Conservation (phyloP, 23 tunicate species). For the Halocynthia aurantium region DNA sequence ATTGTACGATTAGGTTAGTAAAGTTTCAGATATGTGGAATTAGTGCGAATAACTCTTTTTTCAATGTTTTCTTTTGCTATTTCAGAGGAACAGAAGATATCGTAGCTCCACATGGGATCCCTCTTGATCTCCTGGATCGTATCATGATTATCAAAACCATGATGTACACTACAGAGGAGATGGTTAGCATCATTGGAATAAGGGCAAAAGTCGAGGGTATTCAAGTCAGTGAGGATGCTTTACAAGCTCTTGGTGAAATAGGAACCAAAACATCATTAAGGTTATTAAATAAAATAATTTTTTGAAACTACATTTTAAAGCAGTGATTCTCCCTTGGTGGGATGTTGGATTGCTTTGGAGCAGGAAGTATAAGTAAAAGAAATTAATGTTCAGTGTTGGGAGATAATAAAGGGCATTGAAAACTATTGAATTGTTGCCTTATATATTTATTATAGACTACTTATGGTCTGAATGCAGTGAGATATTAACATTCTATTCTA, state of each 20-base stretch:
- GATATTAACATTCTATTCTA: not conserved
- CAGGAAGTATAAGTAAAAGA: no score
- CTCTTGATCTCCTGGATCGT: constrained; percentile 93
- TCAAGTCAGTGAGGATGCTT: constrained; percentile 76
- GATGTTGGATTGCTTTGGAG: no score
- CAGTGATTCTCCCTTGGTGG: no score
- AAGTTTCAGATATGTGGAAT: not conserved
- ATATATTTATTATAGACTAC: no score
- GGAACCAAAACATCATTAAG: constrained; percentile 86
- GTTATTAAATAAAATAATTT: constrained; percentile 11
- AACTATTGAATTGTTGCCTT: no score
- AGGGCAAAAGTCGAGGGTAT: constrained; percentile 95
- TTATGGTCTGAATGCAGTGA: no score
- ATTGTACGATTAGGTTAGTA: constrained; percentile 66
- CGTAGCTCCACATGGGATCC: constrained; percentile 96
- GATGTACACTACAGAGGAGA: constrained; percentile 90
- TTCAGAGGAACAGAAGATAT: constrained; percentile 93
- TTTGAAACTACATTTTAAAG: no score
- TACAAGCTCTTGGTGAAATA: constrained; percentile 70
- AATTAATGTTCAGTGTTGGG: no score
- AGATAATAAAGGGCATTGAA: no score
- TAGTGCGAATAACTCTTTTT: not conserved
- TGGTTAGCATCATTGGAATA: constrained; percentile 72
- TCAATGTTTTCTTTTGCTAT: not conserved
- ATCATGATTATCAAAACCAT: constrained; percentile 90